A percentile compares a stretch with the other conserved stretches of the same genome.
Evolutionary conservation across 2,888 invertebrate genomes (phyloP).

Genomic region (Steinernema scapterisci): DNA sequence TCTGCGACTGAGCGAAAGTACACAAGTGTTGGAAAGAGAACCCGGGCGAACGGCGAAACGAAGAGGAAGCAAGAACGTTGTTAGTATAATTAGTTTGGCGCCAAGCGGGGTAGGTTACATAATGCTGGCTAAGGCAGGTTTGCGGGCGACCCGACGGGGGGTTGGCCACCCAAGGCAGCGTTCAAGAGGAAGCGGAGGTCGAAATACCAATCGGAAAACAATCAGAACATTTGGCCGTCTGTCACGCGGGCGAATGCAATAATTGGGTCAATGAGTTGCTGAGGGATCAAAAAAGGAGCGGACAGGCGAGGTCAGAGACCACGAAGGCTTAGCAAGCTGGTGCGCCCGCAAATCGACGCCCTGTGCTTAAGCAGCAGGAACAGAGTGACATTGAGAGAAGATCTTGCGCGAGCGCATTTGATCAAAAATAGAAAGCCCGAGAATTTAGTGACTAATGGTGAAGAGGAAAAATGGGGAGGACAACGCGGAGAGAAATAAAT

Average conservation of each 20-base stretch:
- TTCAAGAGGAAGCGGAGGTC: no score
- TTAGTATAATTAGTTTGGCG: conserved; percentile 25
- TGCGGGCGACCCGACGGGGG: no score
- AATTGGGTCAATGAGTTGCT: neutral
- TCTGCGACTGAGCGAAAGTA: no score
- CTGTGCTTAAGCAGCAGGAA: neutral
- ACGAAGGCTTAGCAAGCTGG: conserved; percentile 11
- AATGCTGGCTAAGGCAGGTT: neutral
- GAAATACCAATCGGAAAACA: neutral
- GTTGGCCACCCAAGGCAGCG: no score
- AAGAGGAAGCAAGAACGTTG: neutral
- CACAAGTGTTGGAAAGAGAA: neutral
- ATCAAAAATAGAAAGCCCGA: neutral
- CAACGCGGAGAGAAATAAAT: neutral
- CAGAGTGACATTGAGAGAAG: neutral
- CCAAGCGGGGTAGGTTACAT: conserved; percentile 1
- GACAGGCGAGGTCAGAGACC: conserved; percentile 20
- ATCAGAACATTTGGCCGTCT: conserved; percentile 20
- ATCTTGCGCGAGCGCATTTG: neutral
- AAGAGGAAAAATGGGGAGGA: neutral
- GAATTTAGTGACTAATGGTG: neutral
- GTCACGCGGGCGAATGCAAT: conserved; percentile 10
- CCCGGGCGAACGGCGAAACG: neutral
- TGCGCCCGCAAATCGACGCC: neutral
- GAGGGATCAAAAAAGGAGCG: conserved; percentile 17